Base-by-base conservation (phyloP, 2,888 invertebrate species). In the Asteroscopus sphinx region DNA sequence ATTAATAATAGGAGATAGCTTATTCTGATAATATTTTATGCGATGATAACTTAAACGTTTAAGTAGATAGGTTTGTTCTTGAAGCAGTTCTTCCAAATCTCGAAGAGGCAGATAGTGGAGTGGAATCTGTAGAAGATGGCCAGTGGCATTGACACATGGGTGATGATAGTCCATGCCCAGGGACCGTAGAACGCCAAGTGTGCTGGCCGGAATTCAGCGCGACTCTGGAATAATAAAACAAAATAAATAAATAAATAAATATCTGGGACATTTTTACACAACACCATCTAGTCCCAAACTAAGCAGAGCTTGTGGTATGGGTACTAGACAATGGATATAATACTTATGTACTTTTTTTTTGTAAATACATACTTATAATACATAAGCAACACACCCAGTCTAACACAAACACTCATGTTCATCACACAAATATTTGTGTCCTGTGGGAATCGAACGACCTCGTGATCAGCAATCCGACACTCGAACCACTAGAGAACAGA, bases 141-240 rank as follows among this genome's bases (percentile, higher is more conserved):
- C 41, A 98, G 91, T 0, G 98, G 98, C 96, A 98, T 97, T 0
- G 97, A 97, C 0, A 98, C 96, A 83, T 98, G 98, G 0, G 97
- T 97, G 75, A 98, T 98, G 73, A 98, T 97, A 0, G 98, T 97
- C 98, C 98, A 98, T 2, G 97, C 97, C 97, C 98, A 98, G 0
- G 97, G 95, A 0, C 98, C 98, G 82, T 97, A 98, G 89, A 98
- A 98, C 46, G 96, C 87, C 15, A 97, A 91, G 82, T 98, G 98
- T 11, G 97, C 96, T 7, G 97, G 97, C 45, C 98, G 95, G 66
- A 97, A 97, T 64, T 97, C 97, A 0, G 98, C 97, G 2, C 97
- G 95, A 69, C 97, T 97, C 88, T 98, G 80, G 11, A 74, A 21
- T 77, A 55, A 30, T 6, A n/a, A 3, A n/a, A n/a, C n/a, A n/a